Evolutionary conservation across 1,140 invertebrate species (phyloP).

Genomic region (Nebria ingens): DNA sequence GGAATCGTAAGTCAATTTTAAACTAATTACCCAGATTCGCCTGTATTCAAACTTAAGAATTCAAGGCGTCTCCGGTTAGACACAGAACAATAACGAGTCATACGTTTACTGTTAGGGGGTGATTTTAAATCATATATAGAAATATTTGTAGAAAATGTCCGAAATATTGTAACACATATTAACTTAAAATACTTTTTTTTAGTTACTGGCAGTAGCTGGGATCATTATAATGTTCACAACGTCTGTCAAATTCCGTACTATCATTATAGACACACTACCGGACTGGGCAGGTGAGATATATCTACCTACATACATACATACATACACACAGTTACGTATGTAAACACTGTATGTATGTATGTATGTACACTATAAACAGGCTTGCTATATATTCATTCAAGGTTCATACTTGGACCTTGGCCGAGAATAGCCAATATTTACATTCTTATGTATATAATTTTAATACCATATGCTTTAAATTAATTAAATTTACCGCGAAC

Average conservation of each 20-base stretch:
- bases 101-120: no score
- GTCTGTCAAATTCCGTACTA: slow-evolving; percentile 56
- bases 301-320: slow-evolving; percentile 8
- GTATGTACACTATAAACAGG: neutral
- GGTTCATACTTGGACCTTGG: slow-evolving; percentile 24
- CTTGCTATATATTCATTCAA: neutral
- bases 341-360: slow-evolving; percentile 24
- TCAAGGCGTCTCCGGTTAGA: no score
- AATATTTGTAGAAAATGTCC: slow-evolving; percentile 30
- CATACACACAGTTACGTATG: neutral
- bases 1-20: slow-evolving; percentile 48
- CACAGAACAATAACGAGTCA: no score
- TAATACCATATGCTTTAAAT: no score
- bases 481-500: neutral
- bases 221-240: slow-evolving; percentile 42
- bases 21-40: slow-evolving; percentile 40
- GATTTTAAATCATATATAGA: no score
- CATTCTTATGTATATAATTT: no score
- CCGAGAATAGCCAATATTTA: slow-evolving; percentile 25
- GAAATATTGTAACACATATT: neutral
- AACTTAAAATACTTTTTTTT: slow-evolving; percentile 22
- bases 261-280: slow-evolving; percentile 50
- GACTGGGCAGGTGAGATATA: slow-evolving; percentile 32
- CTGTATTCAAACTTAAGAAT: slow-evolving; percentile 31
- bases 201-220: slow-evolving; percentile 46